Conservation (phyloP, 1,140 invertebrate genomes). For the Lutraria rhynchaena region DNA sequence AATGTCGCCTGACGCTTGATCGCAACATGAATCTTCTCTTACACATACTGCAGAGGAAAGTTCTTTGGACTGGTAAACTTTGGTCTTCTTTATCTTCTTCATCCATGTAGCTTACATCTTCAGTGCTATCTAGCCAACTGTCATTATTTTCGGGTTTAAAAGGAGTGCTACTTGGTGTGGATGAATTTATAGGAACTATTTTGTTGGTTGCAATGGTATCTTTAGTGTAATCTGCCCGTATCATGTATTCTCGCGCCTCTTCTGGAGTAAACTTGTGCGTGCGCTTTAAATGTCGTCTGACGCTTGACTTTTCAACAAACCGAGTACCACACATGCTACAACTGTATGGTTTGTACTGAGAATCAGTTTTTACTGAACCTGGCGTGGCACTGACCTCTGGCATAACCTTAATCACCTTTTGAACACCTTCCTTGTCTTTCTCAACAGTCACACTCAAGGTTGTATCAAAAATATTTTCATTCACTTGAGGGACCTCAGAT, state of each 20-base stretch:
- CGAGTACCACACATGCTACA: constrained; percentile 46
- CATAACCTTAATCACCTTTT: constrained; percentile 56
- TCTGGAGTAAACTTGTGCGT: constrained; percentile 48
- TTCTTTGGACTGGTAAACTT: constrained; percentile 21
- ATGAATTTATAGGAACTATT: not conserved
- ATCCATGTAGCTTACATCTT: constrained; percentile 28
- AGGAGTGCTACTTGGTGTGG: not conserved
- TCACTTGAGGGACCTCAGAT: not conserved
- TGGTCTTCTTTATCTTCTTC: constrained; percentile 42
- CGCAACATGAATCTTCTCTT: constrained; percentile 44
- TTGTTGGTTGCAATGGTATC: constrained; percentile 23
- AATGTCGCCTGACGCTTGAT: constrained; percentile 41
- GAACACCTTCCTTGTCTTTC: constrained; percentile 51
- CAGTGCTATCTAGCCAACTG: not conserved
- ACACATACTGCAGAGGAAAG: constrained; percentile 38
- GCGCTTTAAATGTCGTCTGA: constrained; percentile 47
- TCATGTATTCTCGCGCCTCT: constrained; percentile 55
- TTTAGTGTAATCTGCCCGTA: constrained; percentile 44
- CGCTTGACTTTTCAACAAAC: constrained; percentile 56
- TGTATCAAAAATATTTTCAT: constrained; percentile 38
- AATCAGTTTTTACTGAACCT: not conserved
- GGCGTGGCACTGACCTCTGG: constrained; percentile 5
- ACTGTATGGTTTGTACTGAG: constrained; percentile 37
- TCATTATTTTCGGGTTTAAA: constrained; percentile 8
- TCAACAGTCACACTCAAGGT: constrained; percentile 47